Base-by-base conservation (phyloP, 1,140 invertebrate genomes). In the Popillia japonica region DNA sequence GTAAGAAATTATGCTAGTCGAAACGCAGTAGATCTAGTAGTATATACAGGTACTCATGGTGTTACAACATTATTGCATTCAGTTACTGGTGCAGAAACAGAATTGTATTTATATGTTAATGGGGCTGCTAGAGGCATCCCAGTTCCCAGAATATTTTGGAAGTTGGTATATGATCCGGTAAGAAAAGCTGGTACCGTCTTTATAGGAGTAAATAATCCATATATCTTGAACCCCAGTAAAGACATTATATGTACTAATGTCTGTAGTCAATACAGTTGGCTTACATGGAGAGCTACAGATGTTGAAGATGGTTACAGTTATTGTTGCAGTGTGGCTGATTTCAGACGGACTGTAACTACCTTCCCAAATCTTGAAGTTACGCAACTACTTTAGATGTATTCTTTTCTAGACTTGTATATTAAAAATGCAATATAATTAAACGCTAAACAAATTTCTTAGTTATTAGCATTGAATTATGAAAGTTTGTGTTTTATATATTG, bases 171-270 rank as follows among this genome's bases (percentile, higher is more conserved):
- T 79, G 88, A 93, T 79, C 86, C 87, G 10, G 77, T 81, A 6
- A 86, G 83, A 2, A 87, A 88, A 64, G 81, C 84, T 2, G 91
- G 90, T 1, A 89, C 90, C 1, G 92, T 89, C 3, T 90, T 93
- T 78, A 83, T 93, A 1, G 89, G 90, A 27, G 86, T 92, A 17
- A 93, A 93, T 83, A 92, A 94, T 85, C 91, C 91, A 0, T 90
- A 91, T 81, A 82, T 85, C 0, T 82, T 87, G 64, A 86, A 86
- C 14, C 81, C 87, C 2, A 82, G 79, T 0, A 77, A 83, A 0
- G 86, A 90, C 76, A 86, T 87, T 20, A 88, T 93, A 82, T 92
- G 92, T 81, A 87, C 85, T 0, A 89, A 92, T 85, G 85, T 90
- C 2, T 89, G 89, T 55, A 82, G 85, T 17, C 86, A 86, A 79